A percentile compares a stretch with the other conserved stretches of the same genome.
Evolutionary conservation across 2,113 vertebrate species (phyloP).

Genomic region (Rhizomys pruinosus): DNA sequence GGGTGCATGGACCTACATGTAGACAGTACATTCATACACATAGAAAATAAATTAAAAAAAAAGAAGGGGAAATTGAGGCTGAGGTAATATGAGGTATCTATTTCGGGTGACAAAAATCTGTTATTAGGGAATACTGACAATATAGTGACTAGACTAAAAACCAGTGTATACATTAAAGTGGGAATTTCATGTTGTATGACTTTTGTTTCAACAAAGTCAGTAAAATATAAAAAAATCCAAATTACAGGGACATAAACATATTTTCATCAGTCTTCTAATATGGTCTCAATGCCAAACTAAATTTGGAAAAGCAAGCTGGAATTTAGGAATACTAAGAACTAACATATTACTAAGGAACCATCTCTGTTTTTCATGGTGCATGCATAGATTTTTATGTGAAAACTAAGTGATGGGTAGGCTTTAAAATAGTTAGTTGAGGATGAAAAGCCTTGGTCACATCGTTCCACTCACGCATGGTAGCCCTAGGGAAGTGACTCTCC

Average conservation of each 20-base stretch:
- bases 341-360: slow-evolving; percentile 32
- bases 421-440: slow-evolving; percentile 49
- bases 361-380: slow-evolving; percentile 20
- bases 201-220: slow-evolving; percentile 55
- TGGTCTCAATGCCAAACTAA: background rate
- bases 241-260: slow-evolving; percentile 54
- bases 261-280: slow-evolving; percentile 15
- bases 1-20: too few relatives aligned
- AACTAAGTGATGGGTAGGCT: slow-evolving; percentile 60
- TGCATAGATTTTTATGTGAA: slow-evolving; percentile 59
- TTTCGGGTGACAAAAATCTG: slow-evolving; percentile 31
- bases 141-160: slow-evolving; percentile 28
- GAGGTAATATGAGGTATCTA: background rate
- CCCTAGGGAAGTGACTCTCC: slow-evolving; percentile 82
- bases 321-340: background rate
- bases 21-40: too few relatives aligned
- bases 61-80: background rate
- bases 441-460: slow-evolving; percentile 78
- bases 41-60: too few relatives aligned
- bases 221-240: slow-evolving; percentile 39
- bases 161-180: slow-evolving; percentile 11
- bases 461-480: slow-evolving; percentile 74
- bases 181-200: slow-evolving; percentile 33
- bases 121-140: slow-evolving; percentile 23
- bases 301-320: slow-evolving; percentile 30